Evolutionary conservation across 2,113 vertebrate genomes (phyloP), one percentile per base, ranked within the genome.

Genomic region (Boulengeromyrus knoepffleri): DNA sequence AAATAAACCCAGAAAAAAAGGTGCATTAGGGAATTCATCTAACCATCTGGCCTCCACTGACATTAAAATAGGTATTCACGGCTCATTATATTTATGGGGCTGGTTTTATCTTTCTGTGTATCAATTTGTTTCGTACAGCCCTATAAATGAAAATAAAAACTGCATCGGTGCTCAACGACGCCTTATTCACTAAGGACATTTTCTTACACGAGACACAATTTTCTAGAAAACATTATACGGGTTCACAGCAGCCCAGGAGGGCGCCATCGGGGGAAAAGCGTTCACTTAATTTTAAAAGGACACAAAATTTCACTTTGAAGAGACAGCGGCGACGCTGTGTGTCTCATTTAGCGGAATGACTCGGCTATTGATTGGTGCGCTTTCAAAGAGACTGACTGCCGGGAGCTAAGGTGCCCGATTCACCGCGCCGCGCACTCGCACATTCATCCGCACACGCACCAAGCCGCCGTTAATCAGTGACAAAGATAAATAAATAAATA

Each of bases 231-330:
- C 84, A 86, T 47, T 47, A 50, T 27, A 86, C n/a, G 7, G n/a
- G 47, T 12, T 50, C 10, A 27, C 84, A 86, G 24, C 42, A 27
- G 84, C 84, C 24, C 47, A 24, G 45, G 84, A 50, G 46, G 47
- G 19, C 47, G 45, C 84, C 47, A 50, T 86, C 19, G 17, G 83
- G 39, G 46, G 2, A 80, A 85, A 49, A 49, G 19, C 21, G 42
- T 45, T 50, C 13, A 50, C 84, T 86, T 50, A 86, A 50, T 86
- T 86, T 47, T 86, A 86, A 47, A 80, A 50, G 84, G 19, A 47
- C 45, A 50, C 45, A 86, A 86, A 86, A 86, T 49, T 80, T 80
- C 74, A 80, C 74, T 80, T 80, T 27, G 84, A 86, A 50, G 84
- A 47, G 12, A 24, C 84, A n/a, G 21, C 84, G 8, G 24, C 46